phyloP scores from a whole-genome alignment of 2,888 invertebrate species.

The Micoletzkya japonica region DNA sequence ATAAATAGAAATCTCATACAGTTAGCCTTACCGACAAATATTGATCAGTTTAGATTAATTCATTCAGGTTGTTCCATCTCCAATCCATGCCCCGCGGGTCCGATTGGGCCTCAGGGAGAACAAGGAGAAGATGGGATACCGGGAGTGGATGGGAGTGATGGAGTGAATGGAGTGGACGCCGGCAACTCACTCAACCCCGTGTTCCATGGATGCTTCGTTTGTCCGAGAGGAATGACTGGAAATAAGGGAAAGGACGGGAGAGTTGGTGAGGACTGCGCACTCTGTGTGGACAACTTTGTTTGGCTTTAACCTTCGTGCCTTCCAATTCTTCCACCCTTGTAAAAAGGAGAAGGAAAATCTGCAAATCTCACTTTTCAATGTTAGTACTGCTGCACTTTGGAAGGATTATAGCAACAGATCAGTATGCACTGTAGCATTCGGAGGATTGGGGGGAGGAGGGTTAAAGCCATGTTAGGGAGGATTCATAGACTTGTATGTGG shows the following conservation, averaged over 20 bases:
- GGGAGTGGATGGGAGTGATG: not conserved
- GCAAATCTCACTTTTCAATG: too few relatives aligned
- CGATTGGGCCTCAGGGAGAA: not conserved
- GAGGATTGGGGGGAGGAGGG: too few relatives aligned
- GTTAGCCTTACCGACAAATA: not conserved
- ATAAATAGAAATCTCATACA: too few relatives aligned
- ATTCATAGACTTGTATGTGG: too few relatives aligned
- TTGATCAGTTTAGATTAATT: not conserved
- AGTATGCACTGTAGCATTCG: too few relatives aligned
- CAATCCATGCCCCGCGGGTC: conserved; percentile 8
- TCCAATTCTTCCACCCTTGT: too few relatives aligned
- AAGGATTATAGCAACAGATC: conserved; percentile 1
- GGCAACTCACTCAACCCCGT: not conserved
- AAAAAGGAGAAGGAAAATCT: too few relatives aligned
- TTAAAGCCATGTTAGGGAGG: too few relatives aligned
- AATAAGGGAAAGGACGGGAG: conserved; percentile 2
- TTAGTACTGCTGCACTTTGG: not conserved
- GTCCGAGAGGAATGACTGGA: not conserved
- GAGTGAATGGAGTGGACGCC: conserved; percentile 6
- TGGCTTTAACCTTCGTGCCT: too few relatives aligned
- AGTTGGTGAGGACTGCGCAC: not conserved
- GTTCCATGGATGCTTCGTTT: conserved; percentile 21
- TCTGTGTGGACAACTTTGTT: too few relatives aligned
- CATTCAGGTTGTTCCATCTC: not conserved
- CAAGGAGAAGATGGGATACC: conserved; percentile 4